A percentile compares a stretch with the other conserved stretches of the same genome.
Conservation (phyloP, 2,888 invertebrate species). For the Chrysolina haemoptera region DNA sequence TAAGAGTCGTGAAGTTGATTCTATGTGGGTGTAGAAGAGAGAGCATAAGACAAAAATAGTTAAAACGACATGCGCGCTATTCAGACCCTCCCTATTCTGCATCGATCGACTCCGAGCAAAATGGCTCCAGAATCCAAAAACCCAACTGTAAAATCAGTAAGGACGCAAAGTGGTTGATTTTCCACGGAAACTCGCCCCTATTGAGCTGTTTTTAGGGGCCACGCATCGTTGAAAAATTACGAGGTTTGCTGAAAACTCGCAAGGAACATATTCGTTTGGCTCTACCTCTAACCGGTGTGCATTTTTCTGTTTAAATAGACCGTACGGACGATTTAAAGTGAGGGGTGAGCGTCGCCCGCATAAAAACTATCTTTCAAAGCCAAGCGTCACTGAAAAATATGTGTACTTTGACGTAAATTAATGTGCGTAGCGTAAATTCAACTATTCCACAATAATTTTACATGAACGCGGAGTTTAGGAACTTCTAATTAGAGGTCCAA, state of each 20-base stretch:
- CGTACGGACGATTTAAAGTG: slow-evolving; percentile 61
- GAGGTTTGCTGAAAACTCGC: slow-evolving; percentile 66
- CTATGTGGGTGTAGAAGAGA: slow-evolving; percentile 64
- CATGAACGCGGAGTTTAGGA: slow-evolving; percentile 49
- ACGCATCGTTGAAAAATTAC: slow-evolving; percentile 68
- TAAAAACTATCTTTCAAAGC: slow-evolving; percentile 71
- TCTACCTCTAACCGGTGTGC: slow-evolving; percentile 60
- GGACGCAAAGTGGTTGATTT: slow-evolving; percentile 60
- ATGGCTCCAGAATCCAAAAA: slow-evolving; percentile 70
- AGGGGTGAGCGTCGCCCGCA: slow-evolving; percentile 63
- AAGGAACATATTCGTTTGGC: slow-evolving; percentile 67
- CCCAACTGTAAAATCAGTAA: slow-evolving; percentile 69
- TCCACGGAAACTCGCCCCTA: slow-evolving; percentile 64
- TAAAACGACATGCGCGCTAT: slow-evolving; percentile 70
- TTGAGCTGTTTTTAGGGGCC: slow-evolving; percentile 66
- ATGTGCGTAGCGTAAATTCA: slow-evolving; percentile 71
- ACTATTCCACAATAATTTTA: slow-evolving; percentile 69
- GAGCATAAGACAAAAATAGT: slow-evolving; percentile 71
- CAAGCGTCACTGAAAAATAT: slow-evolving; percentile 69
- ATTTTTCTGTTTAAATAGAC: slow-evolving; percentile 69
- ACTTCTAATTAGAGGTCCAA: slow-evolving; percentile 49
- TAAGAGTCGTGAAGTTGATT: slow-evolving; percentile 62
- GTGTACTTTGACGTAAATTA: slow-evolving; percentile 71
- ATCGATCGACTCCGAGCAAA: slow-evolving; percentile 70
- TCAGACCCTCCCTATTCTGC: slow-evolving; percentile 68